A percentile compares a stretch with the other conserved stretches of the same genome.
Evolutionary conservation across 2,888 invertebrate species (phyloP).

Genomic region (Clistopyga incitator): DNA sequence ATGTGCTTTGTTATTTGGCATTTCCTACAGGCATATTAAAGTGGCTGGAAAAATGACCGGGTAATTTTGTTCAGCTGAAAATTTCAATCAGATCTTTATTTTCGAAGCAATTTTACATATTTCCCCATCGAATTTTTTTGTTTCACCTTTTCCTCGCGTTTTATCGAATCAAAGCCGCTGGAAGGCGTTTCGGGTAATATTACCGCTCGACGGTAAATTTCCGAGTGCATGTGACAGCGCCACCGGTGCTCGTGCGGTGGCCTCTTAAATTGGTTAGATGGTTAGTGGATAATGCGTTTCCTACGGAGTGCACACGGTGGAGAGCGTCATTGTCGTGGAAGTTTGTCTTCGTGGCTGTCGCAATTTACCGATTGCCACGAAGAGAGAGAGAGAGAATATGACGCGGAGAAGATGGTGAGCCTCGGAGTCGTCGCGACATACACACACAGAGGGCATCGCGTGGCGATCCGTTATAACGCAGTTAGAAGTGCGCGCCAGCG

Average conservation of each 20-base stretch:
- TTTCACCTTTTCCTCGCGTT: conserved; percentile 36
- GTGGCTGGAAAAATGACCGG: too few relatives aligned
- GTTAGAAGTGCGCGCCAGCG: conserved; percentile 77
- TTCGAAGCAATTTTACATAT: too few relatives aligned
- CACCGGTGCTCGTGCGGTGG: conserved; percentile 8
- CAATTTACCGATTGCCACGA: conserved; percentile 63
- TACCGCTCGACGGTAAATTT: conserved; percentile 48
- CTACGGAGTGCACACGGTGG: background rate
- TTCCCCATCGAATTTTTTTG: too few relatives aligned
- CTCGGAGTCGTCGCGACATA: conserved; percentile 53
- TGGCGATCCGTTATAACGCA: conserved; percentile 81
- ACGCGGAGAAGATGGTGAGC: conserved; percentile 62
- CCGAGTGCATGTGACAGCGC: conserved; percentile 57
- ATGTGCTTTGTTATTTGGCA: conserved; percentile 4
- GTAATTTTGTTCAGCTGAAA: too few relatives aligned
- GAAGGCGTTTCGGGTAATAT: conserved; percentile 57
- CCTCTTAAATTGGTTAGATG: conserved; percentile 58
- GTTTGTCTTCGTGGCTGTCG: conserved; percentile 35
- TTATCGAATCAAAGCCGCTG: conserved; percentile 53
- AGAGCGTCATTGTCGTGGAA: background rate
- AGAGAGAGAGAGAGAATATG: conserved; percentile 32
- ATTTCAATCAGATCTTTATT: too few relatives aligned
- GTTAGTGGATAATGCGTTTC: conserved; percentile 55
- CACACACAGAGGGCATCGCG: conserved; percentile 55
- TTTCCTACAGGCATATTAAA: conserved; percentile 28